Conservation (phyloP, 1,140 invertebrate genomes). For the Daktulosphaira vitifoliae region DNA sequence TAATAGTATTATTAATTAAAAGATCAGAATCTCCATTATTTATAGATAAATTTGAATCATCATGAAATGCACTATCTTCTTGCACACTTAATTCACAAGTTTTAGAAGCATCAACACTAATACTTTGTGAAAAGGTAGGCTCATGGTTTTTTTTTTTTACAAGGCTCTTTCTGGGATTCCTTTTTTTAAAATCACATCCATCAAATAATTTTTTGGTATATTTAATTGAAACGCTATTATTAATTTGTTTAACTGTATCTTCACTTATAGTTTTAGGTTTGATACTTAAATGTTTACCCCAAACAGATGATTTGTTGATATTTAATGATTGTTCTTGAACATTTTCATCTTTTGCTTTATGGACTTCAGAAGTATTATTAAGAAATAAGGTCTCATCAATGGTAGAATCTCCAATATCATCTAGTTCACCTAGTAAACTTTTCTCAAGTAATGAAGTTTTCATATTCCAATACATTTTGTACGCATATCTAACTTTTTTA, state of each 20-base stretch:
- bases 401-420: slow-evolving; percentile 15
- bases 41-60: slow-evolving; percentile 16
- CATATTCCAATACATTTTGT: slow-evolving; percentile 69
- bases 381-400: slow-evolving; percentile 6
- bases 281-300: slow-evolving; percentile 53
- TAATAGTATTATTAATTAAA: slow-evolving; percentile 38
- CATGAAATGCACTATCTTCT: slow-evolving; percentile 26
- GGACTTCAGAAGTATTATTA: slow-evolving; percentile 39
- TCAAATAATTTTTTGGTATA: slow-evolving; percentile 63
- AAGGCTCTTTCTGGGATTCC: slow-evolving; percentile 60
- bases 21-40: slow-evolving; percentile 28
- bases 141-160: slow-evolving; percentile 23
- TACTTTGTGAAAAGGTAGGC: neutral
- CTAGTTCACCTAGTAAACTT: slow-evolving; percentile 49
- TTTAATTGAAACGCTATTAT: slow-evolving; percentile 45
- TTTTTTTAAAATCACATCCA: slow-evolving; percentile 55
- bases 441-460: slow-evolving; percentile 59
- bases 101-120: neutral
- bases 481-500: slow-evolving; percentile 59
- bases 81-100: slow-evolving; percentile 14
- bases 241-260: slow-evolving; percentile 40
- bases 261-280: slow-evolving; percentile 39
- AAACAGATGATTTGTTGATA: slow-evolving; percentile 43
- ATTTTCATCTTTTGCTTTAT: slow-evolving; percentile 37
- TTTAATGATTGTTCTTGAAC: slow-evolving; percentile 39